Percentiles rank a stretch among this genome's conserved stretches.
Evolutionary conservation across 2,797 vertebrate genomes (phyloP).

Genomic region (Karalla daura): DNA sequence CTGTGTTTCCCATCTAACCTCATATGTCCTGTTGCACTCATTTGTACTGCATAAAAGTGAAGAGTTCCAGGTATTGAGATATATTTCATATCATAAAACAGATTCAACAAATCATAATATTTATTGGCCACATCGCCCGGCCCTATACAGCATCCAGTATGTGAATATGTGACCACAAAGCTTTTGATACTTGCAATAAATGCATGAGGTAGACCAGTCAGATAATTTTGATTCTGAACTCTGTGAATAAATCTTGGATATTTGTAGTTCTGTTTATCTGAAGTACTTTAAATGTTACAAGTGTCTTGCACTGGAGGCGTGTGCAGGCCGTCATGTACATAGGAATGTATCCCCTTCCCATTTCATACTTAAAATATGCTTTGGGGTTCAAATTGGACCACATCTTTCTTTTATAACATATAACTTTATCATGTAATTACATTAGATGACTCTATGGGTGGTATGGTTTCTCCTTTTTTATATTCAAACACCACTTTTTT

Average conservation of each 20-base stretch:
- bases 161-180: constrained; percentile 34
- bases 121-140: too few species aligned
- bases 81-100: too few species aligned
- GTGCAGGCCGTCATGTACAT: constrained; percentile 52
- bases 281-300: constrained; percentile 28
- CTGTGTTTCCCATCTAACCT: too few species aligned
- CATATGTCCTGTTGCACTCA: too few species aligned
- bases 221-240: constrained; percentile 16
- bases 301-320: constrained; percentile 22
- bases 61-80: too few species aligned
- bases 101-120: too few species aligned
- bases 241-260: constrained; percentile 17
- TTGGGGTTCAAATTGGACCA: constrained; percentile 30
- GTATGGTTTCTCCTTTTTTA: constrained; percentile 59
- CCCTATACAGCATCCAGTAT: too few species aligned
- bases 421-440: constrained; percentile 11
- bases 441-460: constrained; percentile 25
- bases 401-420: constrained; percentile 43
- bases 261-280: too few species aligned
- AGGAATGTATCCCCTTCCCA: constrained; percentile 58
- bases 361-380: constrained; percentile 41
- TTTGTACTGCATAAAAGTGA: too few species aligned
- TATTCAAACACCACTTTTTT: constrained; percentile 29
- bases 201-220: constrained; percentile 39
- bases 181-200: constrained; percentile 60